A percentile compares a stretch with the other conserved stretches of the same genome.
phyloP scores from a whole-genome alignment of 2,888 invertebrate species.

The Tipula unca region DNA sequence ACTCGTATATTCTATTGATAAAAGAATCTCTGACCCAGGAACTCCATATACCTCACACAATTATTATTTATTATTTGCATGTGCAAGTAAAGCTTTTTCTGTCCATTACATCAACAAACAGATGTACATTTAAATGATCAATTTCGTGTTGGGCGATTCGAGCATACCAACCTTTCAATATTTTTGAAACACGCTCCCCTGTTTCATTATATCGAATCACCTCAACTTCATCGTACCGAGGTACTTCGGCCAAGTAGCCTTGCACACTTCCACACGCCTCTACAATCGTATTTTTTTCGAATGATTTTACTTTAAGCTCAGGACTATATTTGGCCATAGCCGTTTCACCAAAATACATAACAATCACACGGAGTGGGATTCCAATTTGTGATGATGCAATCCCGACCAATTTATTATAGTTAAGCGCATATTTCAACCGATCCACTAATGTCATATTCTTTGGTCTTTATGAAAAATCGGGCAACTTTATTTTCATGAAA shows the following conservation, averaged over 20 bases:
- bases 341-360: conserved; percentile 47
- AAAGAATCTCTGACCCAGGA: background rate
- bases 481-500: too few species aligned
- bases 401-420: conserved; percentile 54
- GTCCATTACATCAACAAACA: conserved; percentile 67
- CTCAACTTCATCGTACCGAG: conserved; percentile 53
- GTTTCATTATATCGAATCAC: conserved; percentile 49
- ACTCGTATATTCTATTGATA: too few species aligned
- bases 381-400: conserved; percentile 71
- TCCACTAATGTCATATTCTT: too few species aligned
- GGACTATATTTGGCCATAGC: conserved; percentile 38
- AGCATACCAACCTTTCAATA: conserved; percentile 58
- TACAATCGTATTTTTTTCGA: conserved; percentile 46
- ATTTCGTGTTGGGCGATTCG: conserved; percentile 72
- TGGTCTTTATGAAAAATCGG: too few species aligned
- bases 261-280: conserved; percentile 68
- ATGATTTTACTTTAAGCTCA: conserved; percentile 54
- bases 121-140: conserved; percentile 64
- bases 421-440: conserved; percentile 49
- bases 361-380: conserved; percentile 55
- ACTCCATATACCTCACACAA: background rate
- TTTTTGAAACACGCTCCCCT: conserved; percentile 40
- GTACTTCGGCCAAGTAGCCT: conserved; percentile 61
- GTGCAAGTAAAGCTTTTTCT: conserved; percentile 52
- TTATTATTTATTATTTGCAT: conserved; percentile 34